phyloP scores from a whole-genome alignment of 2,888 invertebrate species.

The Philereme transversata region DNA sequence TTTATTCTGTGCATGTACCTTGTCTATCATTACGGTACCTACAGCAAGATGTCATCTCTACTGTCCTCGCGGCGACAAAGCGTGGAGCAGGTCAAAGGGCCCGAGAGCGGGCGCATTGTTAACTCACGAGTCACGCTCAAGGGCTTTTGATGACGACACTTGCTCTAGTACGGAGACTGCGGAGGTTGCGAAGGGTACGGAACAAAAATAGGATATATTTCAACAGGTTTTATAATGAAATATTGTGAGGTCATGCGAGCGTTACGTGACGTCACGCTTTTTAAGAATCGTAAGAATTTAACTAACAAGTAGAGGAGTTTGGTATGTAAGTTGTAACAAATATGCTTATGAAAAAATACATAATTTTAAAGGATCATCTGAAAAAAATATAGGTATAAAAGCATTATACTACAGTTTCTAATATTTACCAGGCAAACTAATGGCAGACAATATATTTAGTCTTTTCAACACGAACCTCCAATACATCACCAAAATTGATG shows the following conservation, averaged over 20 bases:
- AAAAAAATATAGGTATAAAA: background rate
- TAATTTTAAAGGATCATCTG: background rate
- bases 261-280: conserved; percentile 29
- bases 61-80: conserved; percentile 73
- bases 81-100: conserved; percentile 77
- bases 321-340: background rate
- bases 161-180: conserved; percentile 43
- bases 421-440: conserved; percentile 1
- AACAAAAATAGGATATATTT: conserved; percentile 50
- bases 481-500: conserved; percentile 42
- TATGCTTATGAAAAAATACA: background rate
- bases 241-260: conserved; percentile 31
- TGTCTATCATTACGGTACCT: conserved; percentile 32
- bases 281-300: conserved; percentile 7
- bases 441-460: conserved; percentile 12
- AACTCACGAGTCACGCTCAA: conserved; percentile 75
- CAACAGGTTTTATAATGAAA: conserved; percentile 47
- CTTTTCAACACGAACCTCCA: conserved; percentile 22
- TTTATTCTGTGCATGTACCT: conserved; percentile 5
- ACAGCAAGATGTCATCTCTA: conserved; percentile 68
- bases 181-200: conserved; percentile 38
- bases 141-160: conserved; percentile 76
- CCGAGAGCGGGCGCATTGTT: conserved; percentile 73
- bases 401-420: background rate
- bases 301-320: background rate